Percentiles rank a stretch among this genome's conserved stretches.
Evolutionary conservation across 2,113 vertebrate genomes (phyloP).

Genomic region (Mobula hypostoma): DNA sequence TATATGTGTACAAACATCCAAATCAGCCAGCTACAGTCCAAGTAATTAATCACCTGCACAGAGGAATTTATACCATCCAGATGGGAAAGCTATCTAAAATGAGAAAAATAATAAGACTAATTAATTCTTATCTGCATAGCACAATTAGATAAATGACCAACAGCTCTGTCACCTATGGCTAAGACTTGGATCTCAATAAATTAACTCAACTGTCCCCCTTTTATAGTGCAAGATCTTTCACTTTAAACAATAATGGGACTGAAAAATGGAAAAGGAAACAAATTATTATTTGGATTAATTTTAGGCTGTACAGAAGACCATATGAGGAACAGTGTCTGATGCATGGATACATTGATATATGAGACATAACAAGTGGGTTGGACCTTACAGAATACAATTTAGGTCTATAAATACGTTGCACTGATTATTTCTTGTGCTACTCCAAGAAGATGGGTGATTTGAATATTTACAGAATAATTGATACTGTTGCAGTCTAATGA

Average conservation of each 20-base stretch:
- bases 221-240: constrained; percentile 57
- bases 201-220: constrained; percentile 62
- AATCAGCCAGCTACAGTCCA: constrained; percentile 78
- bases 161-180: constrained; percentile 84
- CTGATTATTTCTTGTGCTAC: neutral
- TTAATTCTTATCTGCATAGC: constrained; percentile 99
- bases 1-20: constrained; percentile 47
- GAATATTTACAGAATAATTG: constrained; percentile 19
- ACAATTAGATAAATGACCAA: constrained; percentile 92
- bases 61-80: constrained; percentile 90
- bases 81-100: constrained; percentile 89
- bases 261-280: constrained; percentile 49
- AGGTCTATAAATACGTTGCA: neutral
- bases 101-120: constrained; percentile 96
- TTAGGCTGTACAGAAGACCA: neutral
- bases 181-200: constrained; percentile 71
- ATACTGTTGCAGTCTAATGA: neutral
- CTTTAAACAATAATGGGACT: constrained; percentile 48
- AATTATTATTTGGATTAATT: constrained; percentile 44
- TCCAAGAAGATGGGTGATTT: neutral
- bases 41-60: constrained; percentile 91
- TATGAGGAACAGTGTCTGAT: neutral
- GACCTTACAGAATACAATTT: neutral
- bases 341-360: constrained; percentile 2
- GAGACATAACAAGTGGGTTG: neutral